A percentile compares a stretch with the other conserved stretches of the same genome.
Conservation (phyloP, 2,113 vertebrate species). For the Anolis sagrei region DNA sequence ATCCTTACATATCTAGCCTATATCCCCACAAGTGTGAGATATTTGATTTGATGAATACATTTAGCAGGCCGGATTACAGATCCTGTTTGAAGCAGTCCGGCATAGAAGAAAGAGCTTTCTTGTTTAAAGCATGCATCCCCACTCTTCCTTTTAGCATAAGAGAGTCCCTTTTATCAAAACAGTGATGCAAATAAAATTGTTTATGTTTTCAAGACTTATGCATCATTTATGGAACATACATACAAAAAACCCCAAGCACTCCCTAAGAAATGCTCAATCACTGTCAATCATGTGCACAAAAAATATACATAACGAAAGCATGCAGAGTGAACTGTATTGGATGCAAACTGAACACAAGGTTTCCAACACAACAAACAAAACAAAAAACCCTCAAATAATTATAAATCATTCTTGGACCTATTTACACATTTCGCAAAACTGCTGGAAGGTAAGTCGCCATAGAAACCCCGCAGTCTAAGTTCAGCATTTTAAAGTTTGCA, state of each 20-base stretch:
- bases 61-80: conserved; percentile 51
- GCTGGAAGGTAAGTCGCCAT: conserved; percentile 73
- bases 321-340: conserved; percentile 74
- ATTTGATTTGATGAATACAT: conserved; percentile 55
- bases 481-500: conserved; percentile 71
- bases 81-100: conserved; percentile 32
- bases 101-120: conserved; percentile 52
- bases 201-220: conserved; percentile 84
- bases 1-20: conserved; percentile 22
- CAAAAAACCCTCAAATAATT: conserved; percentile 76
- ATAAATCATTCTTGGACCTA: conserved; percentile 77
- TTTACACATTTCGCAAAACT: conserved; percentile 76
- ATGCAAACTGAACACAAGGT: conserved; percentile 77
- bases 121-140: conserved; percentile 71
- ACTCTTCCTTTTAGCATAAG: conserved; percentile 71
- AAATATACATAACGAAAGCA: conserved; percentile 84
- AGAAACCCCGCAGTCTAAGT: conserved; percentile 77
- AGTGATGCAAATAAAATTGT: conserved; percentile 84
- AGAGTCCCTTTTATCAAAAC: conserved; percentile 79
- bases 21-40: conserved; percentile 56
- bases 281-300: conserved; percentile 85
- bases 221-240: conserved; percentile 85
- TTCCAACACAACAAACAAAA: conserved; percentile 81
- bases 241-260: conserved; percentile 77
- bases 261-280: conserved; percentile 83